These are phyloP conservation scores for Aphidius colemani DNA, from an alignment of 2,888 invertebrate genomes.

Conservation along the genomic window DNA sequence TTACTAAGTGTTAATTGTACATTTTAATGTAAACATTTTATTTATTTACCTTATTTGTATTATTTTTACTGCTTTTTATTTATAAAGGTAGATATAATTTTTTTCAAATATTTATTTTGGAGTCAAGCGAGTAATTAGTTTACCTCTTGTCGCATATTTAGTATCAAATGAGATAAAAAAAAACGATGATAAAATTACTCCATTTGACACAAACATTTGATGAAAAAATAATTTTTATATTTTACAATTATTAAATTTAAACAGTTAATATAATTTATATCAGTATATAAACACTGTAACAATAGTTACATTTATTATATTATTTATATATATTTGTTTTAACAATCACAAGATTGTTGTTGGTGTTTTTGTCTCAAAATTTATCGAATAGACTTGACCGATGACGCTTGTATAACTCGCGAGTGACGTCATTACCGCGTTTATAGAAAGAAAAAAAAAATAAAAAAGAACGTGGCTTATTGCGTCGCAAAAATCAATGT, in stretches of 20 bases:
- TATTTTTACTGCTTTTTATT: no score
- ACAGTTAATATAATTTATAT: not conserved
- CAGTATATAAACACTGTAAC: not conserved
- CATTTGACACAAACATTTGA: no score
- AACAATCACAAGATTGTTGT: conserved; percentile 3
- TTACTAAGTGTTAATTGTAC: no score
- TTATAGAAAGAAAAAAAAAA: conserved; percentile 7
- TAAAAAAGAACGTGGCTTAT: conserved; percentile 27
- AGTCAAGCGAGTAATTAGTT: no score
- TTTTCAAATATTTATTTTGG: no score
- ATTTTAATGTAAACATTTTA: no score
- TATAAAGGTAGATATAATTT: no score
- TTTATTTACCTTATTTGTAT: no score
- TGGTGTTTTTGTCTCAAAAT: conserved; percentile 26
- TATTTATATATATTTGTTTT: not conserved
- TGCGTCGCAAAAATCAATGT: conserved; percentile 19
- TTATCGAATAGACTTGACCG: conserved; percentile 41
- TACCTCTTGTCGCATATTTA: no score
- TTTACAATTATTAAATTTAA: not conserved
- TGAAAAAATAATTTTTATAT: no score
- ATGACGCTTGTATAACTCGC: conserved; percentile 54
- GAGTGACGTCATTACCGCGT: conserved; percentile 47
- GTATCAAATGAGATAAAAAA: no score
- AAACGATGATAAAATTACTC: no score
- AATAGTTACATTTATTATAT: conserved; percentile 1